Conservation (phyloP, 2,797 vertebrate species). For the Toxotes lorentzi region DNA sequence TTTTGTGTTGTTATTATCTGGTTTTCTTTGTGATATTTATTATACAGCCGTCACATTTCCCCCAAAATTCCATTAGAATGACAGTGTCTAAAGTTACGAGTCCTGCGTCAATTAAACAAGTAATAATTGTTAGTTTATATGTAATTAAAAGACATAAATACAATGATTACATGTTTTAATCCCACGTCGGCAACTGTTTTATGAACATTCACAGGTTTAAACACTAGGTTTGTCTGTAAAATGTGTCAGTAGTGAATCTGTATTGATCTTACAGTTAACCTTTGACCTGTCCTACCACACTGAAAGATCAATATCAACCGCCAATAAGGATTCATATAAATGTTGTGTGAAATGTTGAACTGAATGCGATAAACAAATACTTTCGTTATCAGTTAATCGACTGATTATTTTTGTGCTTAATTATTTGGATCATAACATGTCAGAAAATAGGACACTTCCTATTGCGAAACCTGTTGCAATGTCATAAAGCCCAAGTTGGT, state of each 20-base stretch:
- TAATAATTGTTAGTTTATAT: not conserved
- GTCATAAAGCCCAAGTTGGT: not conserved
- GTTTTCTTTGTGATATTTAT: not conserved
- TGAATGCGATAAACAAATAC: not conserved
- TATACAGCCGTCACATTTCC: not conserved
- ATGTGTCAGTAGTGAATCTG: conserved; percentile 8
- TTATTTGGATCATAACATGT: not conserved
- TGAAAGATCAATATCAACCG: conserved; percentile 37
- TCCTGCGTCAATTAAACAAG: not conserved
- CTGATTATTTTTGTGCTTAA: not conserved
- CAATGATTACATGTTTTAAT: not conserved
- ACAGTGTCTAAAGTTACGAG: not conserved
- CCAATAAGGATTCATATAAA: not conserved
- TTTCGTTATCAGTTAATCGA: not conserved
- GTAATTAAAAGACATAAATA: not conserved
- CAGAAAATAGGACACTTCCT: not conserved
- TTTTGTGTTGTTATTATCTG: not conserved
- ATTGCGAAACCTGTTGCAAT: not conserved
- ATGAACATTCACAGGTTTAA: not conserved
- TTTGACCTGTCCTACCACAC: conserved; percentile 61
- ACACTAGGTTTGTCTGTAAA: not conserved
- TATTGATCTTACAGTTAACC: conserved; percentile 56
- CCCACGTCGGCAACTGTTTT: not conserved
- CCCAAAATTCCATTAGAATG: too few species aligned
- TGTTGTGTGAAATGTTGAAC: not conserved